phyloP scores from a whole-genome alignment of 92 coral and sea anemone species.

The Isaurus tuberculatus region DNA sequence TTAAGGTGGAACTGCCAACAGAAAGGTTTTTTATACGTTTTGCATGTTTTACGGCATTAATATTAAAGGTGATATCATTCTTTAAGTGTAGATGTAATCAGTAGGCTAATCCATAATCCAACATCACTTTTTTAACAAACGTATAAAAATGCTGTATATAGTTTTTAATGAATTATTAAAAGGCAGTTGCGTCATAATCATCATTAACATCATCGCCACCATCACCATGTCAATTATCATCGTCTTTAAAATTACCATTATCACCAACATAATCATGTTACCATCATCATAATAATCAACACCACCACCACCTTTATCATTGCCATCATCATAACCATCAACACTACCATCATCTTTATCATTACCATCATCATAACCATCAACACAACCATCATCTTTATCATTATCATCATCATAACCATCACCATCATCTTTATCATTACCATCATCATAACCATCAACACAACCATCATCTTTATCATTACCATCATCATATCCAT shows the following conservation, averaged over 20 bases:
- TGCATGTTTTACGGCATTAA: too few relatives aligned
- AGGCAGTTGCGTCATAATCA: background rate
- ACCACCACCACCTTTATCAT: background rate
- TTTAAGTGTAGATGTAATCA: background rate
- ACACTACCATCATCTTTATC: background rate
- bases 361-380: background rate
- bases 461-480: too few relatives aligned
- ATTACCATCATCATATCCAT: background rate
- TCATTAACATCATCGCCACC: background rate
- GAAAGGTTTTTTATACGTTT: background rate
- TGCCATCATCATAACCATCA: background rate
- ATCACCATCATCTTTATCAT: constrained; percentile 27
- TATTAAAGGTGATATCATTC: background rate
- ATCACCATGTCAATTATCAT: background rate
- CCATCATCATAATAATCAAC: background rate
- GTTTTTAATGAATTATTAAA: too few relatives aligned
- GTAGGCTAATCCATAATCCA: background rate
- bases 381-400: background rate
- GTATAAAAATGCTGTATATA: too few relatives aligned
- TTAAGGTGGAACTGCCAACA: constrained; percentile 28
- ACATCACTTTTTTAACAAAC: background rate
- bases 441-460: background rate
- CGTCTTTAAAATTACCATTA: background rate
- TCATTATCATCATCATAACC: background rate
- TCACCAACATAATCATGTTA: background rate